Evolutionary conservation across 2,113 vertebrate genomes (phyloP).

Genomic region (Maylandia zebra): DNA sequence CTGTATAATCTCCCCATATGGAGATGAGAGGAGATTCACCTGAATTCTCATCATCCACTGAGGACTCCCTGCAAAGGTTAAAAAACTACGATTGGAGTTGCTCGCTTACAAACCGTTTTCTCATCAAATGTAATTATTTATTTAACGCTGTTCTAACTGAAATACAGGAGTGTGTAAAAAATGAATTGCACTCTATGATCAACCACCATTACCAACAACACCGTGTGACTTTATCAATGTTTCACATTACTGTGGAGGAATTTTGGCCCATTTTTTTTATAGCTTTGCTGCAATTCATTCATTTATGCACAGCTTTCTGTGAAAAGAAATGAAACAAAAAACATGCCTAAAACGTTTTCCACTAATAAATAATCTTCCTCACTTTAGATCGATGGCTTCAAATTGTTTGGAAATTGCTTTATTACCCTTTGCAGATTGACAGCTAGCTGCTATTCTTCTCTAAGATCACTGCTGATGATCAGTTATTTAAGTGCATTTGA

Average conservation of each 20-base stretch:
- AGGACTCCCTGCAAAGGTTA: conserved; percentile 41
- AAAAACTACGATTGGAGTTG: background rate
- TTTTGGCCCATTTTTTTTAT: background rate
- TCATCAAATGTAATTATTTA: background rate
- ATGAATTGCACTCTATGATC: background rate
- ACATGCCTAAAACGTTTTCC: background rate
- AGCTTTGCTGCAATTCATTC: background rate
- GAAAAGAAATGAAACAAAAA: background rate
- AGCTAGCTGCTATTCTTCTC: background rate
- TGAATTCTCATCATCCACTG: conserved; percentile 46
- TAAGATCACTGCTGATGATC: background rate
- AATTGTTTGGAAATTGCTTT: background rate
- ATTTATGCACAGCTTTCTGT: background rate
- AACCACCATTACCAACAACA: background rate
- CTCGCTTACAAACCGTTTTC: background rate
- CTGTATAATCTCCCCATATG: conserved; percentile 71
- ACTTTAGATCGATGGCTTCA: background rate
- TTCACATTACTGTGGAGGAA: background rate
- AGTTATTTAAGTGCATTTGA: background rate
- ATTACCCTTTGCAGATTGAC: background rate
- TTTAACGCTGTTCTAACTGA: background rate
- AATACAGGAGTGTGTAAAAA: background rate
- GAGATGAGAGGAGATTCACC: conserved; percentile 66
- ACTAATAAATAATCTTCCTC: background rate
- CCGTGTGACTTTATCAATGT: background rate